phyloP scores from a whole-genome alignment of 2,888 invertebrate species.

The Tribolium freemani region DNA sequence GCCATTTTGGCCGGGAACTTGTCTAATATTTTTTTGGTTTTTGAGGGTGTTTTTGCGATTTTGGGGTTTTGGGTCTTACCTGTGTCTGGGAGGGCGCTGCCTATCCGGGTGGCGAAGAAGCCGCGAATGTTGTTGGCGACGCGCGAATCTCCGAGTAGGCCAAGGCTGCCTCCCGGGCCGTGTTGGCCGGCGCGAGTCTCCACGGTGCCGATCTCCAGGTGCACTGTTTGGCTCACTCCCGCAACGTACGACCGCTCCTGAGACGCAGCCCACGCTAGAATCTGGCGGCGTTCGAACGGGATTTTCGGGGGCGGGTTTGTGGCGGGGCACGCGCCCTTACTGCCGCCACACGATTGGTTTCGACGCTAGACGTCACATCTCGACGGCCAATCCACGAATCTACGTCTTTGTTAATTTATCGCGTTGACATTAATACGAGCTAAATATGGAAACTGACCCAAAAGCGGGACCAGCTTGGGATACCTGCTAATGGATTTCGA shows the following conservation, averaged over 20 bases:
- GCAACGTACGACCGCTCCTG: slow-evolving; percentile 61
- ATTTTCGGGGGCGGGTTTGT: slow-evolving; percentile 51
- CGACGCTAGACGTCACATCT: slow-evolving; percentile 44
- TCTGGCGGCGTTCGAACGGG: slow-evolving; percentile 65
- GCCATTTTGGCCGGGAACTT: slow-evolving; percentile 57
- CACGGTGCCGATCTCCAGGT: slow-evolving; percentile 67
- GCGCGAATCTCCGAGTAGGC: slow-evolving; percentile 77
- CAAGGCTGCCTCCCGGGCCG: slow-evolving; percentile 69
- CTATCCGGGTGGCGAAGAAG: slow-evolving; percentile 78
- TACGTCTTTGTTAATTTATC: slow-evolving; percentile 36
- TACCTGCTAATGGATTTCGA: neutral
- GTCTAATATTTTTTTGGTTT: neutral
- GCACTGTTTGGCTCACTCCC: slow-evolving; percentile 54
- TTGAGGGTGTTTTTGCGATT: neutral
- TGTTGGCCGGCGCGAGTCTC: slow-evolving; percentile 63
- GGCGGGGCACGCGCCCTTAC: slow-evolving; percentile 53
- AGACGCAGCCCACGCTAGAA: slow-evolving; percentile 58
- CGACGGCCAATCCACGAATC: slow-evolving; percentile 39
- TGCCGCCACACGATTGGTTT: slow-evolving; percentile 49
- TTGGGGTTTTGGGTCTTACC: slow-evolving; percentile 67
- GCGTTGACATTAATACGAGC: slow-evolving; percentile 32
- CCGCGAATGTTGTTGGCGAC: slow-evolving; percentile 83
- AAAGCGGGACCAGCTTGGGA: slow-evolving; percentile 22
- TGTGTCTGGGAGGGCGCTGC: slow-evolving; percentile 80
- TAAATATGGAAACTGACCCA: slow-evolving; percentile 40